Percentiles rank a stretch among this genome's conserved stretches.
These are phyloP conservation scores for Python bivittatus DNA, from an alignment of 2,113 vertebrate species.

Conservation along the genomic window DNA sequence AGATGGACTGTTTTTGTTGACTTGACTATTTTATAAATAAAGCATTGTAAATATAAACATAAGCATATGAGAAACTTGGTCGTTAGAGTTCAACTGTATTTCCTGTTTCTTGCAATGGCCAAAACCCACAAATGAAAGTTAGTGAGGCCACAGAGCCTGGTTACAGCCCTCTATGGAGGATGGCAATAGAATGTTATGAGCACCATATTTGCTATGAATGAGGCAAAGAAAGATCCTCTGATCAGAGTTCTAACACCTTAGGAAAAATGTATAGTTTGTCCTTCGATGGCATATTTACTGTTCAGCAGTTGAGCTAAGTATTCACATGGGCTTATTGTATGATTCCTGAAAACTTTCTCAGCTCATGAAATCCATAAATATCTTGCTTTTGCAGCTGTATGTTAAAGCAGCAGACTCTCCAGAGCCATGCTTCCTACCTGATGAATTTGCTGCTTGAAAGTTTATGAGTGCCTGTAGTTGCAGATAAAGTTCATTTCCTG, in stretches of 20 bases:
- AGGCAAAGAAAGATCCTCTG: constrained; percentile 10
- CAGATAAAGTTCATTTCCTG: not conserved
- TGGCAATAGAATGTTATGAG: not conserved
- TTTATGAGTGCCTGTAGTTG: constrained; percentile 1
- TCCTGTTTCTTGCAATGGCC: constrained; percentile 5
- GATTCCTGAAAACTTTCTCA: constrained; percentile 18
- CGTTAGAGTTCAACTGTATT: constrained; percentile 12
- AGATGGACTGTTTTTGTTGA: not conserved
- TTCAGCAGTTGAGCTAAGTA: constrained; percentile 21
- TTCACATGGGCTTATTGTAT: not conserved
- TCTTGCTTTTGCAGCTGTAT: not conserved
- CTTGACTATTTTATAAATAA: not conserved
- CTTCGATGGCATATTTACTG: constrained; percentile 6
- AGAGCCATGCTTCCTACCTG: not conserved
- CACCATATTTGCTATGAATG: not conserved
- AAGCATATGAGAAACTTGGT: not conserved
- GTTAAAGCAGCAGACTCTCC: not conserved
- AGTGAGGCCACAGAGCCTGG: not conserved
- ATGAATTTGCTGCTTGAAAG: constrained; percentile 32
- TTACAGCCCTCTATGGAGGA: not conserved
- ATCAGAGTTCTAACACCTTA: not conserved
- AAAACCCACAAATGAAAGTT: constrained; percentile 3
- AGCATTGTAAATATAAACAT: not conserved
- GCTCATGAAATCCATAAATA: not conserved
- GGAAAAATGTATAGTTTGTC: constrained; percentile 4